Evolutionary conservation across 2,113 vertebrate species (phyloP).

Genomic region (Spermophilus dauricus): DNA sequence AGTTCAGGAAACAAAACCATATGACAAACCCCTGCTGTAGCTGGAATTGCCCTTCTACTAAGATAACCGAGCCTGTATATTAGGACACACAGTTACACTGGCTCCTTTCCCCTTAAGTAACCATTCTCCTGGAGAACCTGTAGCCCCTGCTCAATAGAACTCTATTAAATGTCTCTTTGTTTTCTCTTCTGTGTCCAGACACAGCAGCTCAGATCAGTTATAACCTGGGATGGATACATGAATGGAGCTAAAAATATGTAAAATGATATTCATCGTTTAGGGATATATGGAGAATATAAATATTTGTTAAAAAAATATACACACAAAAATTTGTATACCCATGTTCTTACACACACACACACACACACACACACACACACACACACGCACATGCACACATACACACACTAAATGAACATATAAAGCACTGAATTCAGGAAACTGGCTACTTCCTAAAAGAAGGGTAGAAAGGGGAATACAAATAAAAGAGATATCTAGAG

Average conservation of each 20-base stretch:
- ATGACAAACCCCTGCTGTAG: neutral
- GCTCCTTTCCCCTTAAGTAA: neutral
- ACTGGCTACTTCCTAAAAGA: neutral
- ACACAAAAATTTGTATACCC: neutral
- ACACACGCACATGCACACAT: neutral
- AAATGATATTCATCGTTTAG: neutral
- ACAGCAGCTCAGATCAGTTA: neutral
- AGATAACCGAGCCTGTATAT: neutral
- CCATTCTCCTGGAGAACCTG: neutral
- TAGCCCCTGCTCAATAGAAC: neutral
- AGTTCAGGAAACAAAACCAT: neutral
- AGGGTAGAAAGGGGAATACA: neutral
- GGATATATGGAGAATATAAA: neutral
- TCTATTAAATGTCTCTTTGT: neutral
- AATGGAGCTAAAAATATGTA: neutral
- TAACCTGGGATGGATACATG: neutral
- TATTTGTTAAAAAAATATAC: neutral
- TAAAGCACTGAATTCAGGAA: neutral
- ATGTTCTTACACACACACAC: neutral
- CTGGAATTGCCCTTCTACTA: neutral
- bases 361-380: neutral
- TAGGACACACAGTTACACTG: neutral
- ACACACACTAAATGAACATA: neutral
- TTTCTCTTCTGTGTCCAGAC: slow-evolving; percentile 13
- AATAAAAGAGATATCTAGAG: neutral